phyloP scores from a whole-genome alignment of 2,888 invertebrate genomes.

The Strigamia transsilvanica region DNA sequence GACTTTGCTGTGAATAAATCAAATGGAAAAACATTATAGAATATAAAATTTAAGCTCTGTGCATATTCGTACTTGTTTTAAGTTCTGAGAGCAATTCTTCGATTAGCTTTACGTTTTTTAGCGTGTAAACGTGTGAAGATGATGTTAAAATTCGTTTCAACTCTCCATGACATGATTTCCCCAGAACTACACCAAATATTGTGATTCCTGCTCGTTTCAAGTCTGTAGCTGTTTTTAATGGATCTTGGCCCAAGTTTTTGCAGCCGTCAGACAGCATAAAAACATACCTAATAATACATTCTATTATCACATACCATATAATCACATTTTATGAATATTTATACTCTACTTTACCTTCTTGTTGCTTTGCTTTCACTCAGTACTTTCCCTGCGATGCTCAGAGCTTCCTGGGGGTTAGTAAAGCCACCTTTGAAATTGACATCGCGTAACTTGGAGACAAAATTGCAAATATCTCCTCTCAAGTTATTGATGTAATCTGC shows the following conservation, averaged over 20 bases:
- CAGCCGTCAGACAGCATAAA: neutral
- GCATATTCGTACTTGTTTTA: neutral
- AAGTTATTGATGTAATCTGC: constrained; percentile 2
- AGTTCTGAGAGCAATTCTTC: neutral
- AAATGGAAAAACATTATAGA: neutral
- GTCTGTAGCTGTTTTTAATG: neutral
- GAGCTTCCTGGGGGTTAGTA: neutral
- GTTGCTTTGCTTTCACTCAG: neutral
- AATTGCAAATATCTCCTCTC: constrained; percentile 20
- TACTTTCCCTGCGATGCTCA: neutral
- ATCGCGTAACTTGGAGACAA: neutral
- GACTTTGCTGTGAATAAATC: constrained; percentile 9
- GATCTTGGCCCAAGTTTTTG: constrained; percentile 29
- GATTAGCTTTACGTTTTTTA: neutral
- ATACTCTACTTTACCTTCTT: neutral
- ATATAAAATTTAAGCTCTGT: neutral
- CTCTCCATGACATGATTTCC: neutral
- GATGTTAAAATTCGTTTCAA: neutral
- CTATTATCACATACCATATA: neutral
- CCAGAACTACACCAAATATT: neutral
- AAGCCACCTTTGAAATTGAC: neutral
- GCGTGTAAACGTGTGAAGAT: neutral
- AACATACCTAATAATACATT: neutral
- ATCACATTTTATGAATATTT: neutral
- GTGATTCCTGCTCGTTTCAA: neutral